Evolutionary conservation across 53 echinoderm and acorn worm genomes (phyloP), one percentile per base, ranked within the genome.

Genomic region (Paelopatides confundens): DNA sequence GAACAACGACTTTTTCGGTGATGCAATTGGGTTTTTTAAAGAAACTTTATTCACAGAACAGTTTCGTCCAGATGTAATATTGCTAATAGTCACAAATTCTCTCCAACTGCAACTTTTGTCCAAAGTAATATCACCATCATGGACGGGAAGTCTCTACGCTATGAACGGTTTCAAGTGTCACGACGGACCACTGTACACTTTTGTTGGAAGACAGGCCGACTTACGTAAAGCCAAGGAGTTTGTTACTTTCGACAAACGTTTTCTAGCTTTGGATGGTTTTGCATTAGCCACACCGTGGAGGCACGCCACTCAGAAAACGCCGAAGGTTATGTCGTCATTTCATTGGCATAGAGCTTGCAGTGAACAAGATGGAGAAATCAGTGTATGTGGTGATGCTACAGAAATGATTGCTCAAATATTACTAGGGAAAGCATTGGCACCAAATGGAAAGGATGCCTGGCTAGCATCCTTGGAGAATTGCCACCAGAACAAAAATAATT

Each of bases 321-420:
- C 79, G 1, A 4, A 31, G 4, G 12, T 79, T 12, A 29, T 79
- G 31, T 18, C n/a, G 2, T 29, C 58, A 29, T 1, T 29, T 1
- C 79, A 79, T 33, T 79, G 31, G 18, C 79, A 79, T 33, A 46
- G 54, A 15, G 12, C 17, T 8, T 77, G 77, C 15, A 28, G 29
- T 12, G 77, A 77, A 31, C 47, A 47, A 23, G 50, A 43, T 17
- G 79, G 79, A 52, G 32, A 27, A 2, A 79, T 53, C 2, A 17
- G 51, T 15, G 79, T 79, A 18, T 79, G 79, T 18, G 79, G 79
- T 0, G 52, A 51, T 51, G 31, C 30, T 0, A 48, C 79, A 3
- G 79, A 79, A 47, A 79, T 79, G 79, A 18, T 79, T 4, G 79
- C 52, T 17, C 79, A 79, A 11, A 28, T 79, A 14, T 53, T 79